Base-by-base conservation (phyloP, 2,888 invertebrate genomes). In the Caenorhabditis imperialis region DNA sequence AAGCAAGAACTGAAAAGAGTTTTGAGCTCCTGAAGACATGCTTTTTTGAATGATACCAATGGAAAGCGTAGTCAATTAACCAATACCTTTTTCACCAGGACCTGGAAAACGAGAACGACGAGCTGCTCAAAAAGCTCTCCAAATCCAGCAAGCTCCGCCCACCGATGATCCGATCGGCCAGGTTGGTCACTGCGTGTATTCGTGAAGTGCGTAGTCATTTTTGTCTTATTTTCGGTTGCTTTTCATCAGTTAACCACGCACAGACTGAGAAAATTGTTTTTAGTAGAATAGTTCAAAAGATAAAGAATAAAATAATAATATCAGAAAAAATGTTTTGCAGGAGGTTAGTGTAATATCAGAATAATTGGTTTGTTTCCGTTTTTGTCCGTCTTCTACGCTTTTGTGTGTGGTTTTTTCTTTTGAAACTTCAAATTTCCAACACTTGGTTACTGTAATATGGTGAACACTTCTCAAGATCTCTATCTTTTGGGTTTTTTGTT, bases 51-150 rank as follows among this genome's bases (percentile, higher is more conserved):
- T n/a, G n/a, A n/a, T n/a, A n/a, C n/a, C n/a, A n/a, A n/a, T n/a
- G n/a, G n/a, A n/a, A n/a, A n/a, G n/a, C n/a, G n/a, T n/a, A n/a
- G n/a, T n/a, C n/a, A n/a, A n/a, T n/a, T n/a, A n/a, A n/a, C n/a
- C n/a, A n/a, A n/a, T 94, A 94, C 20, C 12, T 54, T 35, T 44
- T 14, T 91, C 92, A 94, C 88, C 92, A 93, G 88, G 93, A 95
- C 88, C 92, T 96, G 89, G 96, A 97, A 91, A 95, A 95, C 90
- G 96, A 97, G 91, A 96, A 96, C 91, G 96, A 97, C 90, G 94
- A 94, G 85, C 92, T 96, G 90, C 93, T 94, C 90, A 92, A 94
- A 91, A 96, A 96, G 92, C 92, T 96, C 91, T 94, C 95, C 92
- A 95, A 95, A 92, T 93, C 96, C 93, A 94, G 94, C 91, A 83